A percentile compares a stretch with the other conserved stretches of the same genome.
Conservation (phyloP, 2,113 vertebrate genomes). For the Axis porcinus region DNA sequence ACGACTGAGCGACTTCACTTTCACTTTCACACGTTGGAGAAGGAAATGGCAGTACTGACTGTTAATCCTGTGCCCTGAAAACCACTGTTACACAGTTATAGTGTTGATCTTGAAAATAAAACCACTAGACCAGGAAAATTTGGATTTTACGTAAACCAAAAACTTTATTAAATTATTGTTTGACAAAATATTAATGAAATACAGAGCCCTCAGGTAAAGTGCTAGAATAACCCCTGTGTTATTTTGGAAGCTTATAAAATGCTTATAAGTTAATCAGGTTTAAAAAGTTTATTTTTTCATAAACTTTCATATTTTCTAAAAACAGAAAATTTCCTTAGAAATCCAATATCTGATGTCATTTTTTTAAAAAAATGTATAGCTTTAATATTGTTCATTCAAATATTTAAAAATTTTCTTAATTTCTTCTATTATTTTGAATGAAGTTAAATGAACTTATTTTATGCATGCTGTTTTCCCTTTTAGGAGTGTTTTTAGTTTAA, state of each 20-base stretch:
- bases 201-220: neutral
- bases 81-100: neutral
- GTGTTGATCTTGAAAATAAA: neutral
- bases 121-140: neutral
- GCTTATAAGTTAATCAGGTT: neutral
- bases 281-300: neutral
- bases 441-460: neutral
- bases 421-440: neutral
- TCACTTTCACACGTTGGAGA: too few relatives aligned
- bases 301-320: neutral
- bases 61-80: neutral
- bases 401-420: neutral
- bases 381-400: neutral
- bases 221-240: neutral
- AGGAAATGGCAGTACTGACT: neutral
- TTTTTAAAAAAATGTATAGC: neutral
- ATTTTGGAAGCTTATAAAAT: neutral
- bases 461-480: neutral
- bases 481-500: neutral
- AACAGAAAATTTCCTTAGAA: neutral
- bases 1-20: too few relatives aligned
- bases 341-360: neutral
- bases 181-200: neutral
- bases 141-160: neutral
- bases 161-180: neutral